Evolutionary conservation across 2,797 vertebrate genomes (phyloP), one percentile per base, ranked within the genome.

Genomic region (Oreochromis mossambicus): DNA sequence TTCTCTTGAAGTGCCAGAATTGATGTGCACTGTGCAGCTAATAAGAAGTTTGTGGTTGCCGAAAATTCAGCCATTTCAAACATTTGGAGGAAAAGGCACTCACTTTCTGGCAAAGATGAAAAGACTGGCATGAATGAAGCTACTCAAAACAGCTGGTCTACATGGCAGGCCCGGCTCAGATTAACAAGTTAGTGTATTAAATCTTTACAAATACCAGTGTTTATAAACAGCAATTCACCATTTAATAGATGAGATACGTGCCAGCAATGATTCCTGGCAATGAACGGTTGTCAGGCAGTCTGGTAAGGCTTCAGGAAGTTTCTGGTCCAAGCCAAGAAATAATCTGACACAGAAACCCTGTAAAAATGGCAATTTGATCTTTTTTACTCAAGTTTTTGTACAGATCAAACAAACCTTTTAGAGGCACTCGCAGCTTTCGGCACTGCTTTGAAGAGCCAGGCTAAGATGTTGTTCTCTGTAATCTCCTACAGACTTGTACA

Each of bases 401-500:
- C 24, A 32, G 43, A 12, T 32, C 21, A 73, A 73, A 19, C 41
- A 19, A 29, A 50, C 43, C 11, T 75, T 75, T 50, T 32, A 8
- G 43, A 75, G 10, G 43, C 8, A 32, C 43, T 50, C 3, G 10
- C 19, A 13, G 43, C 15, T 75, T 32, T 32, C 1, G 17, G 6
- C 43, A 50, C 70, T 50, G 46, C 43, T 75, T 50, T 75, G 6
- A 50, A 50, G 43, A 75, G 7, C 17, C 70, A 50, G 46, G 26
- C 43, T 73, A 29, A 21, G 2, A 73, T 7, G 6, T n/a, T 46
- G 24, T 38, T 14, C 2, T 34, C 43, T 3, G 14, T 50, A 6
- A 29, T 79, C 2, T 84, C 19, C 81, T n/a, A 29, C 70, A 99
- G 99, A 98, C 76, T 94, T 99, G 70, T 99, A 97, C 94, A 99